Evolutionary conservation across 2,113 vertebrate genomes (phyloP), one percentile per base, ranked within the genome.

Genomic region (Sardina pilchardus): DNA sequence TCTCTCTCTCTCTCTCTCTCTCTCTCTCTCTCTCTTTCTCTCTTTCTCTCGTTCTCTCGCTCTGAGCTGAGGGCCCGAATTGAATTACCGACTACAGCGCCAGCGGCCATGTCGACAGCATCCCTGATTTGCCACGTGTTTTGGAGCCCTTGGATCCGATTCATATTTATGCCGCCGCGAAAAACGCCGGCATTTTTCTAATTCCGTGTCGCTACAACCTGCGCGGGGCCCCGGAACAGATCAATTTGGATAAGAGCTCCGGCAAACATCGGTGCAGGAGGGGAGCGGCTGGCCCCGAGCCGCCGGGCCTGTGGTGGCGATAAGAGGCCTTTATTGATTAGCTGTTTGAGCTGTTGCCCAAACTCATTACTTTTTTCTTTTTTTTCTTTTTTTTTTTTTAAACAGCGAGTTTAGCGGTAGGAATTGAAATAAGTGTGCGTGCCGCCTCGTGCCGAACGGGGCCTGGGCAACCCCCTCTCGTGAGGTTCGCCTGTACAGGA

Each of bases 211-310:
- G 47, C 36, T 48, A 39, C 24, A 44, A 63, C 44, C 63, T 84
- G 42, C 45, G 30, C 24, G 48, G n/a, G n/a, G 24, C 83, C 12
- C 83, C 12, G 30, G 24, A 71, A 75, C 30, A 84, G 36, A 88
- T 88, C 82, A 63, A 81, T 90, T 86, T 81, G 82, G 83, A 88
- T 86, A 86, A 85, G 71, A 83, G 87, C 45, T 53, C 67, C 47
- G 44, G 75, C 71, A 63, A 83, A 82, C 81, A 82, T 45, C 75
- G 26, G 26, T 44, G 78, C 45, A 67, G 82, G 56, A 67, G 82
- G 56, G 30, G 34, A 78, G 34, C 63, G 26, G n/a, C n/a, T 6
- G 63, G 30, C 43, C 81, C 44, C 26, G 19, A 26, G 44, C 44
- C 56, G 75, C 19, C 48, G 39, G 81, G 56, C 16, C 53, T 45